Percentiles rank a stretch among this genome's conserved stretches.
phyloP scores from a whole-genome alignment of 2,888 invertebrate genomes.

The Pollenia labialis region DNA sequence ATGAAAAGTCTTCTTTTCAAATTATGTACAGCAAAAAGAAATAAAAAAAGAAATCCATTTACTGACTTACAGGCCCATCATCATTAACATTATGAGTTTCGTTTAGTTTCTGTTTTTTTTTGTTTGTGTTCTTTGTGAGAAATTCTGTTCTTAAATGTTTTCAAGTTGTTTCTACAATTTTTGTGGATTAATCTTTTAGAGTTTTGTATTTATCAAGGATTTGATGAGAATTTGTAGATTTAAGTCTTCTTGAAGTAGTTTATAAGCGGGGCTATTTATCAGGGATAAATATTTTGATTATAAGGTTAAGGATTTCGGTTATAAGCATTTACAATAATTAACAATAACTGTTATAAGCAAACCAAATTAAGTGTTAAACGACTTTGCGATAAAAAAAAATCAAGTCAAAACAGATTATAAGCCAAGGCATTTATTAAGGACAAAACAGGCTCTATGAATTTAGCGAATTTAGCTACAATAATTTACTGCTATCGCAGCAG shows the following conservation, averaged over 20 bases:
- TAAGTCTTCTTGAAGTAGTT: not conserved
- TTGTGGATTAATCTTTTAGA: slow-evolving; percentile 15
- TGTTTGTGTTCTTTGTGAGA: not conserved
- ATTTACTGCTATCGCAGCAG: too few relatives aligned
- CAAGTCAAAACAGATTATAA: too few relatives aligned
- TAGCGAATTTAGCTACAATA: too few relatives aligned
- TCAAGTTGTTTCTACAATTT: slow-evolving; percentile 1
- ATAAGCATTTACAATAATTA: too few relatives aligned
- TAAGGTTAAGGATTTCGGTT: not conserved
- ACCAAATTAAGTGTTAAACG: too few relatives aligned
- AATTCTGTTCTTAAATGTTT: not conserved
- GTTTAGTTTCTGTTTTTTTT: not conserved
- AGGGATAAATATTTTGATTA: not conserved
- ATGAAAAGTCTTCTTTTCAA: not conserved
- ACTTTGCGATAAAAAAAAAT: too few relatives aligned
- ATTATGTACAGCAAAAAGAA: not conserved
- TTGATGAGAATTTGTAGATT: not conserved
- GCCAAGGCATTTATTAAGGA: too few relatives aligned
- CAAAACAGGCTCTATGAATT: too few relatives aligned
- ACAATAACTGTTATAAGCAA: too few relatives aligned
- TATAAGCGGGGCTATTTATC: not conserved
- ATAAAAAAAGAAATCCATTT: slow-evolving; percentile 25
- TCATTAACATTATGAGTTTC: not conserved
- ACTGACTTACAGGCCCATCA: slow-evolving; percentile 14
- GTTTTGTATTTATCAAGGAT: slow-evolving; percentile 2